Evolutionary conservation across 2,888 invertebrate species (phyloP).

Genomic region (Hesperia comma): DNA sequence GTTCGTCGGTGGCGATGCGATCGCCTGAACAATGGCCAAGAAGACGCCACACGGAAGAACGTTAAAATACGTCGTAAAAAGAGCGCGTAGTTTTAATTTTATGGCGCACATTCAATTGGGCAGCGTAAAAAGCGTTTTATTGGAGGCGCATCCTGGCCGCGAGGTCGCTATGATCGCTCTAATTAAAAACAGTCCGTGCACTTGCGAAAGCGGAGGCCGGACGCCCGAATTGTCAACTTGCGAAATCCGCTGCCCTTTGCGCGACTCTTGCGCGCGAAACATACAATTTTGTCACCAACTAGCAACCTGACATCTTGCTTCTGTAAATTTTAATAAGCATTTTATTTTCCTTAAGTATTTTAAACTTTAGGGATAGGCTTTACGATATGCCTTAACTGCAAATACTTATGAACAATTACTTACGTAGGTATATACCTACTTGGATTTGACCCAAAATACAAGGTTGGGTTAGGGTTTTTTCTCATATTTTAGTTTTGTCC

Average conservation of each 20-base stretch:
- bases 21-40: constrained; percentile 66
- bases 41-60: constrained; percentile 73
- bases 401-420: no score
- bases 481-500: no score
- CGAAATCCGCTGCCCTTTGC: constrained; percentile 64
- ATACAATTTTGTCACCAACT: constrained; percentile 34
- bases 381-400: no score
- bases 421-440: no score
- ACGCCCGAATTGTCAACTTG: constrained; percentile 55
- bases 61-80: constrained; percentile 78
- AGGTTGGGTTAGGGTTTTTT: no score
- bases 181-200: constrained; percentile 75
- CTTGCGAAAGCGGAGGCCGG: constrained; percentile 67
- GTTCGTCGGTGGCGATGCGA: constrained; percentile 52
- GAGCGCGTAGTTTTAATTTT: constrained; percentile 78
- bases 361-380: no score
- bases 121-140: constrained; percentile 81
- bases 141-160: constrained; percentile 78
- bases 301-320: no score
- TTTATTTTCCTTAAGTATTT: no score
- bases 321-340: no score
- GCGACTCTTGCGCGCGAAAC: constrained; percentile 45
- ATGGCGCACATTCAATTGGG: constrained; percentile 78
- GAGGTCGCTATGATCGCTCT: constrained; percentile 77
- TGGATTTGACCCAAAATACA: no score